Base-by-base conservation (phyloP, 2,888 invertebrate species). In the Brenthis ino region DNA sequence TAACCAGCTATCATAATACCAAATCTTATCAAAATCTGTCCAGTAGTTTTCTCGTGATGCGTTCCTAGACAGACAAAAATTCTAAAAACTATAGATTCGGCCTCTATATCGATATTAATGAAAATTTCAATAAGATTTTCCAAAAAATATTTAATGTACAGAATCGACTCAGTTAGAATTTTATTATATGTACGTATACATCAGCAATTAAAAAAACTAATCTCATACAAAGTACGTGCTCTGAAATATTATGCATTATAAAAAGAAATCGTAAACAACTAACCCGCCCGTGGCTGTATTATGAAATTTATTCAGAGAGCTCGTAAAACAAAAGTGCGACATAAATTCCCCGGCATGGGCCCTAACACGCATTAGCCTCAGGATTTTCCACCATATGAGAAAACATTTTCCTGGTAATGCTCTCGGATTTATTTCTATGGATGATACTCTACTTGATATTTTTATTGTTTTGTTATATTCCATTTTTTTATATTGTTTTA, bases 341-440 rank as follows among this genome's bases (percentile, higher is more conserved):
- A 85, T 89, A 89, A 89, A 89, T 88, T 85, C 83, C 80, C 85
- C 79, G 78, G 80, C 77, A 78, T 79, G 83, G 81, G 84, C 85
- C 82, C 82, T 77, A 80, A 79, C 85, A 88, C 87, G 89, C 85
- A 86, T 86, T 88, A 87, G 84, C 87, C 79, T 77, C 81, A 78
- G 85, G 86, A 85, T 90, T 91, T 91, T 84, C 85, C 85, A 82
- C 85, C 91, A 91, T 91, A 90, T 91, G 91, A 90, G 91, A 88
- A 87, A 89, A 90, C 83, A 87, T 89, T 91, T 89, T 88, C 85
- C 84, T 82, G 80, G 77, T 76, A 75, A 68, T 75, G 77, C 76
- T 71, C 75, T 75, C 78, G 80, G 69, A 77, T 80, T 82, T 80
- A 80, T 77, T 68, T 72, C 68, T 70, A 6, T 47, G 68, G 2